Evolutionary conservation across 2,797 vertebrate genomes (phyloP).

Genomic region (Glossophaga mutica): DNA sequence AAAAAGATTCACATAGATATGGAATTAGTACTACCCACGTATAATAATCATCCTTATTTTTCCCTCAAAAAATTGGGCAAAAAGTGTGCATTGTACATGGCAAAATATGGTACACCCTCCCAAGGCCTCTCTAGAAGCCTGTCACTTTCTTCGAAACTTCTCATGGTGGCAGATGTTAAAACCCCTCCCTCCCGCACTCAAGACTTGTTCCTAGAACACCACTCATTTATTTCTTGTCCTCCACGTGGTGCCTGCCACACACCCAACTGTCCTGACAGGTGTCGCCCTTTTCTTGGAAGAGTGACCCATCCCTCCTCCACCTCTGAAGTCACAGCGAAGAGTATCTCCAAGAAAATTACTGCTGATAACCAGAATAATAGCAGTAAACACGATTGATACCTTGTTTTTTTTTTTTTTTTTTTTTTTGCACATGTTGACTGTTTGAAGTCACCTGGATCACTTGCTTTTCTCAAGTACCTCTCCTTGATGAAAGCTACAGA

Average conservation of each 20-base stretch:
- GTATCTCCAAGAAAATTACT: background rate
- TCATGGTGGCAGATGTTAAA: background rate
- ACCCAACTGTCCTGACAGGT: background rate
- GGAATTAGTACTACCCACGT: too few relatives aligned
- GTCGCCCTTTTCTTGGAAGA: background rate
- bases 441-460: background rate
- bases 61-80: too few relatives aligned
- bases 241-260: rapidly evolving
- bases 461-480: background rate
- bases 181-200: background rate
- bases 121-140: background rate
- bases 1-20: too few relatives aligned
- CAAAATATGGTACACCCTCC: too few relatives aligned
- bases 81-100: too few relatives aligned
- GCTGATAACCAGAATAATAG: background rate
- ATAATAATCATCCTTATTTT: too few relatives aligned
- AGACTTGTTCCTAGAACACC: background rate
- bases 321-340: background rate
- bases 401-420: too few relatives aligned
- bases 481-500: background rate
- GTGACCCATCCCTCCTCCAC: background rate
- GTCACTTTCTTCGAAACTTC: background rate
- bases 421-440: background rate
- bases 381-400: background rate
- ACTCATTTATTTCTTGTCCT: background rate